phyloP scores from a whole-genome alignment of 1,140 invertebrate genomes.

The Triops longicaudatus region DNA sequence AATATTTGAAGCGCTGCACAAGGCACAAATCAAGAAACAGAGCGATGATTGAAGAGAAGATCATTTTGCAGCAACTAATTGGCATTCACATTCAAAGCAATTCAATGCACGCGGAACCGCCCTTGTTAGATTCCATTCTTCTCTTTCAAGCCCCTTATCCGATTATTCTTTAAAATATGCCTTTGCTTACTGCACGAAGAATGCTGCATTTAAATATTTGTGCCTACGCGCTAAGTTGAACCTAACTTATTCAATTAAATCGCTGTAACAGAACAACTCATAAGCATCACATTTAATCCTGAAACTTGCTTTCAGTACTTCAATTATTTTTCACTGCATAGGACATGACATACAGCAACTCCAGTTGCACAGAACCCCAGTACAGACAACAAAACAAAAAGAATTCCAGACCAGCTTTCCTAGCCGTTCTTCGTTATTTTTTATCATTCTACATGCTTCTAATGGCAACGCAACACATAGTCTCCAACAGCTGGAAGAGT shows the following conservation, averaged over 20 bases:
- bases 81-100: neutral
- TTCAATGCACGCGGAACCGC: neutral
- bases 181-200: too few relatives aligned
- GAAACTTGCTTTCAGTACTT: too few relatives aligned
- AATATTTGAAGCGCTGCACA: neutral
- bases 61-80: neutral
- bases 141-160: neutral
- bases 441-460: neutral
- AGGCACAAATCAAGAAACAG: neutral
- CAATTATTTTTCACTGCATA: too few relatives aligned
- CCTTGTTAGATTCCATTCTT: neutral
- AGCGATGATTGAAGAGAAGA: neutral
- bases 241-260: too few relatives aligned
- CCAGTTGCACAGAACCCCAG: neutral
- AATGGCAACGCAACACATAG: neutral
- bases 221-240: too few relatives aligned
- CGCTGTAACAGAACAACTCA: too few relatives aligned
- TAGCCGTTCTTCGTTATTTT: neutral
- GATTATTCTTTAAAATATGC: neutral
- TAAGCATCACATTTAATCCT: too few relatives aligned
- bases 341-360: too few relatives aligned
- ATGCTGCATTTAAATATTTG: too few relatives aligned
- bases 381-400: neutral
- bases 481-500: neutral
- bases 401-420: neutral